Conservation (phyloP, 1,140 invertebrate species). For the Drosophila kurseongensis region DNA sequence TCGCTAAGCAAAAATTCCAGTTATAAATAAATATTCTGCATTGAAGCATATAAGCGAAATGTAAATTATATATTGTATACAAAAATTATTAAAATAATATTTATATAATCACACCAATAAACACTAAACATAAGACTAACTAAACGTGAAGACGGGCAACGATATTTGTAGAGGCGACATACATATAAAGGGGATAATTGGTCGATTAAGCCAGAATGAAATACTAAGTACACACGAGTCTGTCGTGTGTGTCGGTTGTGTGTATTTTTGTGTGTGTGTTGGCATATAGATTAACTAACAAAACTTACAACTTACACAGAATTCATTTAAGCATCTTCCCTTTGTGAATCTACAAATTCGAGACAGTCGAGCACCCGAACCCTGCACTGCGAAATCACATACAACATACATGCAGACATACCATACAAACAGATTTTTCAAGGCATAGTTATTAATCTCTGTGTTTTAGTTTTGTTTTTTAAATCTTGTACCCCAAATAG, state of each 20-base stretch:
- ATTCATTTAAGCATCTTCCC: constrained; percentile 47
- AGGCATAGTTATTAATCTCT: constrained; percentile 54
- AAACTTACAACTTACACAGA: constrained; percentile 55
- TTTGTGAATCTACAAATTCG: constrained; percentile 73
- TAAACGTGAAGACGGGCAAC: constrained; percentile 52
- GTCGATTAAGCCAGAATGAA: constrained; percentile 12
- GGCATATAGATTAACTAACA: constrained; percentile 39
- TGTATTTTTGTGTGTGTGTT: constrained; percentile 3
- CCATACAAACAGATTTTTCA: constrained; percentile 55
- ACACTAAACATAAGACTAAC: constrained; percentile 71
- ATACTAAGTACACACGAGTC: constrained; percentile 18
- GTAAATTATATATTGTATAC: constrained; percentile 70
- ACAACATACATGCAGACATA: constrained; percentile 45
- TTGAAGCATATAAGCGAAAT: constrained; percentile 17
- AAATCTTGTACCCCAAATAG: constrained; percentile 62
- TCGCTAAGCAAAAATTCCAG: constrained; percentile 74
- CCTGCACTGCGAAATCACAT: constrained; percentile 38
- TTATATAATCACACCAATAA: constrained; percentile 74
- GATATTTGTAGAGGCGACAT: constrained; percentile 24
- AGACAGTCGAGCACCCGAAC: constrained; percentile 55
- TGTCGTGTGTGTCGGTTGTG: constrained; percentile 8
- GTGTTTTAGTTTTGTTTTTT: constrained; percentile 33
- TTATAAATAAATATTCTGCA: constrained; percentile 53
- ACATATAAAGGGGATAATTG: constrained; percentile 12
- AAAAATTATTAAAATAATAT: constrained; percentile 73